These are phyloP conservation scores for Coreius guichenoti DNA, from an alignment of 2,797 vertebrate genomes.

Conservation along the genomic window DNA sequence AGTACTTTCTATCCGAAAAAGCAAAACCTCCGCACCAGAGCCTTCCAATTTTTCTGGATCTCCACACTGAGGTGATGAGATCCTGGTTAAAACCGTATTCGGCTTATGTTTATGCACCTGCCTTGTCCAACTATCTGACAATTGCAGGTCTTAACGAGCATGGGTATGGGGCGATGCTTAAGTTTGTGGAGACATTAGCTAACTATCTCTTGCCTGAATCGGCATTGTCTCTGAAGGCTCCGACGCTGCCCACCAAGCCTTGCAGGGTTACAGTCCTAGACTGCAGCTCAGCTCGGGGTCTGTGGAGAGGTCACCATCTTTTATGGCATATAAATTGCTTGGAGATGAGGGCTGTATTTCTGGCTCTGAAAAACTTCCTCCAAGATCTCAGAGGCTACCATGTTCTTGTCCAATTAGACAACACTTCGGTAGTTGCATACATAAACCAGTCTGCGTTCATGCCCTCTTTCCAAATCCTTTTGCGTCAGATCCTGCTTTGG, in stretches of 20 bases:
- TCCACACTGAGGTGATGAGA: not conserved
- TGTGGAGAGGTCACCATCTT: too few relatives aligned
- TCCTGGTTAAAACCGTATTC: not conserved
- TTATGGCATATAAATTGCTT: not conserved
- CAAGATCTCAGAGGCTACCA: not conserved
- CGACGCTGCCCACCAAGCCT: too few relatives aligned
- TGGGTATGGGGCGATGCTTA: not conserved
- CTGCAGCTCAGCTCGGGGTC: too few relatives aligned
- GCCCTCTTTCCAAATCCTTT: too few relatives aligned
- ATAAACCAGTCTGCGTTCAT: not conserved
- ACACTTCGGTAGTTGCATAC: not conserved
- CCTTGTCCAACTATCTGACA: not conserved
- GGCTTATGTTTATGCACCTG: too few relatives aligned
- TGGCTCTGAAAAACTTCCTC: not conserved
- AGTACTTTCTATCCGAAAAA: not conserved
- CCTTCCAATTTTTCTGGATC: not conserved
- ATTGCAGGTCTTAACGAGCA: not conserved
- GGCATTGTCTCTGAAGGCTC: too few relatives aligned
- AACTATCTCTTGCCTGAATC: too few relatives aligned
- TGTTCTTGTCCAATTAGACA: too few relatives aligned
- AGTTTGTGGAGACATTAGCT: not conserved
- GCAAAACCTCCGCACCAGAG: rapidly evolving
- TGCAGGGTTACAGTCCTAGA: too few relatives aligned
- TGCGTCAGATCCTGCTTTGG: too few relatives aligned
- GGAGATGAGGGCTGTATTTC: not conserved